Conservation (phyloP, 1,140 invertebrate genomes). For the Drosophila sp. region DNA sequence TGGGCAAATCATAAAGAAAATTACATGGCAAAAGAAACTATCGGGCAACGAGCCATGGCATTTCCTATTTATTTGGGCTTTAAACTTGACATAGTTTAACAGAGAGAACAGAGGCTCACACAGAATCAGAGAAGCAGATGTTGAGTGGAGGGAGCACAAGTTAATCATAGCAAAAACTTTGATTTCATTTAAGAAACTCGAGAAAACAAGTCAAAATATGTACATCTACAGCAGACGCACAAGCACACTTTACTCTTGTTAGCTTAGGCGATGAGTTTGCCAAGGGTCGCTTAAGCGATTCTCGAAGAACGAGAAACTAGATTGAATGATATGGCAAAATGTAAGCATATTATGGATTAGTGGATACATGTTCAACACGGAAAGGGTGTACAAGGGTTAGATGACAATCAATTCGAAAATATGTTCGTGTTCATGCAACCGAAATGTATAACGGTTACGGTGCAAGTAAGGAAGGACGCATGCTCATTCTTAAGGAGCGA, state of each 20-base stretch:
- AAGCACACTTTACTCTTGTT: constrained; percentile 54
- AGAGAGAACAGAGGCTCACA: background rate
- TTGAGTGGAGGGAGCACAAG: constrained; percentile 28
- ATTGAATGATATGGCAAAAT: constrained; percentile 6
- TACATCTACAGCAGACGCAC: constrained; percentile 47
- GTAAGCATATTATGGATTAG: background rate
- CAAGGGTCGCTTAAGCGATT: constrained; percentile 46
- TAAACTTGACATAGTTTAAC: constrained; percentile 69
- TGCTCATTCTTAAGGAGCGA: no score
- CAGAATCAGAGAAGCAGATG: constrained; percentile 8
- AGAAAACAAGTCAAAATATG: constrained; percentile 51
- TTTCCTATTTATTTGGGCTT: constrained; percentile 33
- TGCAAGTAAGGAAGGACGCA: no score
- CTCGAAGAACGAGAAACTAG: background rate
- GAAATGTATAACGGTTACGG: background rate
- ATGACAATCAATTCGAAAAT: background rate
- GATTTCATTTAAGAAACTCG: constrained; percentile 65
- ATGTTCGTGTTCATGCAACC: background rate
- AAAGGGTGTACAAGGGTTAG: background rate
- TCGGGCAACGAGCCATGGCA: constrained; percentile 64
- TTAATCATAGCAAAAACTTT: constrained; percentile 65
- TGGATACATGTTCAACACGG: background rate
- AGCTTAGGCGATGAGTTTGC: constrained; percentile 52
- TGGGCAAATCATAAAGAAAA: constrained; percentile 69
- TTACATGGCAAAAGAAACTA: constrained; percentile 57